These are phyloP conservation scores for Camptogramma bilineatum DNA, from an alignment of 2,888 invertebrate genomes.

Conservation along the genomic window DNA sequence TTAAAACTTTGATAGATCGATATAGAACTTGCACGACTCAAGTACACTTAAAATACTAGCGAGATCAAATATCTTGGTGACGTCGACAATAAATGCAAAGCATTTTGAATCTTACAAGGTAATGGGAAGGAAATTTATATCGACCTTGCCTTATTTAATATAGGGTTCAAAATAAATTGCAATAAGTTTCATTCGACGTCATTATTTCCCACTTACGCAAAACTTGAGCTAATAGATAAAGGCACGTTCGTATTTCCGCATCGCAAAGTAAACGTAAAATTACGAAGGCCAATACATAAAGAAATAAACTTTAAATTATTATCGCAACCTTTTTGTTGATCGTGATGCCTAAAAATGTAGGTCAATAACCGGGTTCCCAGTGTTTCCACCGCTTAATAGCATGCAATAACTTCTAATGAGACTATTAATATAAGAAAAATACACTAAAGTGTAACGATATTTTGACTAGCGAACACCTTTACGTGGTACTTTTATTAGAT, in stretches of 20 bases:
- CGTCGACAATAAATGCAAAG: background rate
- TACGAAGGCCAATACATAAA: slow-evolving; percentile 45
- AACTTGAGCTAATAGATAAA: background rate
- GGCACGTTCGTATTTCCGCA: slow-evolving; percentile 2
- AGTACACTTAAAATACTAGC: background rate
- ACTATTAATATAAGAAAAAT: background rate
- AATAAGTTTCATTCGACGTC: background rate
- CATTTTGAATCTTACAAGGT: background rate
- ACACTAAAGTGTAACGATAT: background rate
- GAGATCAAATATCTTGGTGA: background rate
- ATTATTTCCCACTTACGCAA: background rate
- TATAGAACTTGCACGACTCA: background rate
- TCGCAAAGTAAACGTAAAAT: slow-evolving; percentile 14
- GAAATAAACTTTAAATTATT: slow-evolving; percentile 9
- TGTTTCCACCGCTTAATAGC: slow-evolving; percentile 1
- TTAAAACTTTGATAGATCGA: background rate
- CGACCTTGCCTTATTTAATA: background rate
- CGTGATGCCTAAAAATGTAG: slow-evolving; percentile 42
- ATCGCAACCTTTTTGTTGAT: slow-evolving; percentile 23
- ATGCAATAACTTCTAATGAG: slow-evolving; percentile 9
- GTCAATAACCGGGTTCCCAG: slow-evolving; percentile 45
- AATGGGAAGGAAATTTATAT: background rate
- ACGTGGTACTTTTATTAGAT: background rate
- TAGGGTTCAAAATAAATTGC: background rate
- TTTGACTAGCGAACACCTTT: background rate